Percentiles rank a stretch among this genome's conserved stretches.
Conservation (phyloP, 2,888 invertebrate species). For the Drosophila meridionalis region DNA sequence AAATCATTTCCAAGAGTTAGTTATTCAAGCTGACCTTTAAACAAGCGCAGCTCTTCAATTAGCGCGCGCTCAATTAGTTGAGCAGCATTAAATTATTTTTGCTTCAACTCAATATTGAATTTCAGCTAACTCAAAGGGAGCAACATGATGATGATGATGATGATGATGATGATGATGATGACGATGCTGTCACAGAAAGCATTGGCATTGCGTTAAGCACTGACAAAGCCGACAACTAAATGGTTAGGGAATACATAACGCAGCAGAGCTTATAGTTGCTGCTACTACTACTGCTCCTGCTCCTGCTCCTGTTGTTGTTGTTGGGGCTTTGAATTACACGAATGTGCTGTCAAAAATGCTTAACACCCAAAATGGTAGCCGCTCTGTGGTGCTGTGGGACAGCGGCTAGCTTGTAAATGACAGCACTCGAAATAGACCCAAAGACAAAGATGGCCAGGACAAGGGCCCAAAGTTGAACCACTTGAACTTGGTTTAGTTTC, state of each 20-base stretch:
- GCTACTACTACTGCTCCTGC: conserved; percentile 2
- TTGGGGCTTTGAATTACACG: conserved; percentile 68
- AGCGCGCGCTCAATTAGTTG: conserved; percentile 27
- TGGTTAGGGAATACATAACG: conserved; percentile 54
- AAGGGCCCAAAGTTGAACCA: conserved; percentile 36
- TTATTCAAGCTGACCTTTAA: conserved; percentile 13
- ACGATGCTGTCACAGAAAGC: conserved; percentile 27
- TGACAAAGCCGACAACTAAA: conserved; percentile 71
- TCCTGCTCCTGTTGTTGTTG: conserved; percentile 11
- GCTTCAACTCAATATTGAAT: conserved; percentile 25
- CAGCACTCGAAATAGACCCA: conserved; percentile 45
- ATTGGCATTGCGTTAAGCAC: conserved; percentile 36
- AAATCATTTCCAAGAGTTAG: neutral
- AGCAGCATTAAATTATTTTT: conserved; percentile 10
- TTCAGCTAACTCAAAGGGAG: conserved; percentile 10
- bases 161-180: conserved; percentile 10
- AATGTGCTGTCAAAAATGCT: conserved; percentile 72
- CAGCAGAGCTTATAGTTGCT: conserved; percentile 11
- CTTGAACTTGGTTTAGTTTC: conserved; percentile 42
- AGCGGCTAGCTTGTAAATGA: conserved; percentile 54
- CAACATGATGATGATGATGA: neutral
- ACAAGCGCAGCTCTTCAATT: conserved; percentile 28
- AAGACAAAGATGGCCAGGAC: conserved; percentile 23
- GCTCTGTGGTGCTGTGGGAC: conserved; percentile 34
- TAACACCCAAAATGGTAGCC: conserved; percentile 53